Conservation (phyloP, 2,113 vertebrate species). For the Monarcha castaneiventris region DNA sequence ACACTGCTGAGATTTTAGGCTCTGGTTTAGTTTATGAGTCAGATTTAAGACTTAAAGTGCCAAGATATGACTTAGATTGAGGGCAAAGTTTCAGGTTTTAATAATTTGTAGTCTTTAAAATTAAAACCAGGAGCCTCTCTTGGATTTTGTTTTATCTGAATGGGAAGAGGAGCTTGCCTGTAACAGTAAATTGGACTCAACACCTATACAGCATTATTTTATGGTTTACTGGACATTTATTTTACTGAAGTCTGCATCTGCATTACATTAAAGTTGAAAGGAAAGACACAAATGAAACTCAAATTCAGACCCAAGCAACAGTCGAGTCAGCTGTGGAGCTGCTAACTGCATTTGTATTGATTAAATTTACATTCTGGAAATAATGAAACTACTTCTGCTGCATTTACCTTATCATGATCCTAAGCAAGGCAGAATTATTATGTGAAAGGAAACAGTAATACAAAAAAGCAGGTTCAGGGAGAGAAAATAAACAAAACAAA, state of each 20-base stretch:
- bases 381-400: constrained; percentile 57
- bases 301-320: constrained; percentile 56
- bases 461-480: constrained; percentile 62
- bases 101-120: background rate
- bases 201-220: constrained; percentile 53
- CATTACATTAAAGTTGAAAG: constrained; percentile 59
- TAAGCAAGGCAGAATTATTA: constrained; percentile 45
- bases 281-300: constrained; percentile 62
- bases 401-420: constrained; percentile 56
- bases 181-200: constrained; percentile 51
- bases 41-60: background rate
- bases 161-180: background rate
- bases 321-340: constrained; percentile 35
- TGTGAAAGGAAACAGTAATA: background rate
- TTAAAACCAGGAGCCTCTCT: constrained; percentile 5
- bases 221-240: constrained; percentile 59
- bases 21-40: constrained; percentile 2
- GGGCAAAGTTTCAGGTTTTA: constrained; percentile 12
- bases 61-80: constrained; percentile 4
- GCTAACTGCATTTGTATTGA: constrained; percentile 73
- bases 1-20: background rate
- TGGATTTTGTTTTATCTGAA: constrained; percentile 10
- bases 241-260: constrained; percentile 27
- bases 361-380: constrained; percentile 65
- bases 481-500: background rate